phyloP scores from a whole-genome alignment of 2,888 invertebrate genomes.

The Eristalinus sepulchralis region DNA sequence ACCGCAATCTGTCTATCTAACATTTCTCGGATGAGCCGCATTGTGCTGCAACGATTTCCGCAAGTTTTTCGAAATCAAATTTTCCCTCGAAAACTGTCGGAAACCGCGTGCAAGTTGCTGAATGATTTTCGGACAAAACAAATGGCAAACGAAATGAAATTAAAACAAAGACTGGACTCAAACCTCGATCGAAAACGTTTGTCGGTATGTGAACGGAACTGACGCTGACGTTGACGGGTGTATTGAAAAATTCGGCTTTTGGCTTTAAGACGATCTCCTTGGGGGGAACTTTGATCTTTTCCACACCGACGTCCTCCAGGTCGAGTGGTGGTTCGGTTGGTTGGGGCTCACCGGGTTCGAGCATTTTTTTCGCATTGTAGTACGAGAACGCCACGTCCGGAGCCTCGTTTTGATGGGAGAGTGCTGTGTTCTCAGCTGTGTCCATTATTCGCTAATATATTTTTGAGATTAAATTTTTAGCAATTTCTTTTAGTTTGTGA shows the following conservation, averaged over 20 bases:
- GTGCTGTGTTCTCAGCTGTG: conserved; percentile 91
- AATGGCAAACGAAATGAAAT: conserved; percentile 8
- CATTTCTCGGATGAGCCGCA: conserved; percentile 64
- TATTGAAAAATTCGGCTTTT: conserved; percentile 90
- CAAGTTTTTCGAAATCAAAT: not conserved
- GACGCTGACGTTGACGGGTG: conserved; percentile 88
- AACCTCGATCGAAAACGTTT: conserved; percentile 95
- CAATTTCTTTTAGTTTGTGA: not conserved
- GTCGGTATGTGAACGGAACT: conserved; percentile 97
- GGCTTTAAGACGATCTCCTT: conserved; percentile 85
- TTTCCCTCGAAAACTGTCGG: not conserved
- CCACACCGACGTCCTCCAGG: conserved; percentile 83
- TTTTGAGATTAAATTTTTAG: not conserved
- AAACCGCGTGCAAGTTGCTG: conserved; percentile 26
- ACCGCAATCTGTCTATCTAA: conserved; percentile 72
- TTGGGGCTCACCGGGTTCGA: conserved; percentile 83
- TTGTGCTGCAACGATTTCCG: conserved; percentile 1
- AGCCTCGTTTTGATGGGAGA: conserved; percentile 83
- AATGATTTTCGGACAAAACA: not conserved
- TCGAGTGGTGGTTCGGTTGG: conserved; percentile 82
- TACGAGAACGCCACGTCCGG: conserved; percentile 85
- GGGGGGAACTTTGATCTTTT: conserved; percentile 83
- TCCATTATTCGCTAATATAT: conserved; percentile 89
- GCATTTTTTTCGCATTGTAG: conserved; percentile 87
- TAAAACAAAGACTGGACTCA: conserved; percentile 74